Base-by-base conservation (phyloP, 2,797 vertebrate species). In the Trichosurus vulpecula region DNA sequence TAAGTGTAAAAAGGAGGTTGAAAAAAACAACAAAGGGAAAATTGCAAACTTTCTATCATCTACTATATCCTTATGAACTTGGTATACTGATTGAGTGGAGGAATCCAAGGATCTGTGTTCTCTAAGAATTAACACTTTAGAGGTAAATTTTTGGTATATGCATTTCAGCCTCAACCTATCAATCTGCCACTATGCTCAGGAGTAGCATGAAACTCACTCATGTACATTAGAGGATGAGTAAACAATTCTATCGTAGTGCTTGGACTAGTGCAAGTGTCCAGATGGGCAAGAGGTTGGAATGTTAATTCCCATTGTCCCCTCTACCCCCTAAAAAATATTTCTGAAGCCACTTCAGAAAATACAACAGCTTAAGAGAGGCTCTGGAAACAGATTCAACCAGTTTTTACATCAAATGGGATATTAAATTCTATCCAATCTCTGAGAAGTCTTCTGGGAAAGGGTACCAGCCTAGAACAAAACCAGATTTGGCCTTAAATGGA, bases 31-130 rank as follows among this genome's bases (percentile, higher is more conserved):
- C 54, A 57, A 47, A 27, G 81, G 53, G 3, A 54, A 52, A 74
- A 74, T 22, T 30, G 27, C 4, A n/a, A 3, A 51, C n/a, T 96
- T 96, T 97, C 87, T 91, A 61, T 61, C 57, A 74, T 92, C 53
- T 27, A 96, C 95, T 96, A 93, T 96, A 97, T 98, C 96, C 96
- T 55, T 93, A 90, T 98, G 97, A 96, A 87, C 97, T 96, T 97
- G 25, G 93, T 97, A 96, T 41, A 93, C 89, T 97, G 61, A 51
- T 89, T 93, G 41, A 94, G 57, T 53, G 52, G 55, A 94, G 91
- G 51, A n/a, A 53, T 52, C 51, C 55, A 89, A 93, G 90, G 52
- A 90, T 95, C 13, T 22, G 29, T 91, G 53, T 81, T 56, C 90
- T 31, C 0, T 6, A 1, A 66, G 91, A 58, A 90, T 90, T 92